Evolutionary conservation across 2,113 vertebrate genomes (phyloP).

Genomic region (Melanotaenia duboulayi): DNA sequence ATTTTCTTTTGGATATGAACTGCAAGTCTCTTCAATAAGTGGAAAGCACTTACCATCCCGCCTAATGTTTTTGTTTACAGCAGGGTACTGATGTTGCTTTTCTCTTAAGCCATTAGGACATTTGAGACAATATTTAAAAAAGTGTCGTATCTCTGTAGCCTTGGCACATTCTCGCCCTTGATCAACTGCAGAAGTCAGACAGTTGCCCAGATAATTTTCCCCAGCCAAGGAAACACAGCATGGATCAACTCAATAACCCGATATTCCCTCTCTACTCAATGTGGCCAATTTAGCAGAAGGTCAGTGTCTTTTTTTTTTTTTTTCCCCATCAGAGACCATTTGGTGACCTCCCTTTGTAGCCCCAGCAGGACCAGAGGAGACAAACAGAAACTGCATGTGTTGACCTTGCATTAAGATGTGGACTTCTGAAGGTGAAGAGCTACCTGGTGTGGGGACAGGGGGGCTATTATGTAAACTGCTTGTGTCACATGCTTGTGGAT

Average conservation of each 20-base stretch:
- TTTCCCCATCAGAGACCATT: slow-evolving; percentile 81
- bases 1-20: slow-evolving; percentile 37
- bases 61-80: slow-evolving; percentile 66
- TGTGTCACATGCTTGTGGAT: slow-evolving; percentile 43
- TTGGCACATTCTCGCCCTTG: slow-evolving; percentile 78
- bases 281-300: slow-evolving; percentile 84
- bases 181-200: slow-evolving; percentile 79
- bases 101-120: slow-evolving; percentile 62
- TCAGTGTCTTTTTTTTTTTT: slow-evolving; percentile 73
- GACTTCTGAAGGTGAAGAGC: slow-evolving; percentile 80
- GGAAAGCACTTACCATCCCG: slow-evolving; percentile 53
- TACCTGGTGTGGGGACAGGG: slow-evolving; percentile 71
- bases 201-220: slow-evolving; percentile 79
- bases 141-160: slow-evolving; percentile 65
- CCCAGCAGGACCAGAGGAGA: slow-evolving; percentile 75
- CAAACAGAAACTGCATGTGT: slow-evolving; percentile 70
- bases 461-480: slow-evolving; percentile 79
- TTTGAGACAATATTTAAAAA: slow-evolving; percentile 43
- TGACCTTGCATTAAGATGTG: slow-evolving; percentile 70
- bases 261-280: slow-evolving; percentile 83
- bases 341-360: slow-evolving; percentile 81
- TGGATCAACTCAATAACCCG: slow-evolving; percentile 86
- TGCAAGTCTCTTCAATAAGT: slow-evolving; percentile 33
- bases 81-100: slow-evolving; percentile 42
- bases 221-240: slow-evolving; percentile 81